Percentiles rank a stretch among this genome's conserved stretches.
phyloP scores from a whole-genome alignment of 2,888 invertebrate genomes.

The Ecliptopera silaceata region DNA sequence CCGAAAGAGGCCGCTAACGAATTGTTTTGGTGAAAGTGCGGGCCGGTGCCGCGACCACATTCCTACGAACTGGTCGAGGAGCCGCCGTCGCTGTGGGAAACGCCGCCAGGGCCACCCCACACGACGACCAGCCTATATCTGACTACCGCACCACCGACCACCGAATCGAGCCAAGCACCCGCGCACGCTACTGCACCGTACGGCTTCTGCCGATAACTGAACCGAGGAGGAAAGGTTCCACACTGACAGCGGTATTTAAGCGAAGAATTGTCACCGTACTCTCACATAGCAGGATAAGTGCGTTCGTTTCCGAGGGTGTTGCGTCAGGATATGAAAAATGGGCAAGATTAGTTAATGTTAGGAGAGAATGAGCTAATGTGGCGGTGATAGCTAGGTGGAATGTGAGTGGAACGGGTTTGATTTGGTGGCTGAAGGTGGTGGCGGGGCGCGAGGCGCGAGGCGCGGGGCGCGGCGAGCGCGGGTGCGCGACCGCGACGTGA shows the following conservation, averaged over 20 bases:
- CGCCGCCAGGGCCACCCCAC: slow-evolving; percentile 76
- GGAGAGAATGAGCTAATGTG: slow-evolving; percentile 53
- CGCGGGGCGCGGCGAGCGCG: slow-evolving; percentile 37
- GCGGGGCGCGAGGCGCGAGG: slow-evolving; percentile 36
- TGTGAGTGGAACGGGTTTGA: slow-evolving; percentile 54
- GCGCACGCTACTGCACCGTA: slow-evolving; percentile 11
- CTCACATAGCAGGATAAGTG: slow-evolving; percentile 28
- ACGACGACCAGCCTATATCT: slow-evolving; percentile 67
- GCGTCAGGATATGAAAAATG: slow-evolving; percentile 55
- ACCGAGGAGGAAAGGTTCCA: slow-evolving; percentile 24
- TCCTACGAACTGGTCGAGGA: slow-evolving; percentile 81
- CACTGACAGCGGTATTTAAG: slow-evolving; percentile 14
- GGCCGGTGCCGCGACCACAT: slow-evolving; percentile 81
- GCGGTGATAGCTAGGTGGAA: slow-evolving; percentile 52
- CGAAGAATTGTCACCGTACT: slow-evolving; percentile 23
- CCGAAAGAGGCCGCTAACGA: slow-evolving; percentile 82
- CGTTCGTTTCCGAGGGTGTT: slow-evolving; percentile 42
- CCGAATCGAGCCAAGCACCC: slow-evolving; percentile 22
- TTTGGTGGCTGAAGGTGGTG: slow-evolving; percentile 38
- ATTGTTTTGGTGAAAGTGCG: slow-evolving; percentile 84
- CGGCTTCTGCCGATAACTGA: slow-evolving; percentile 7
- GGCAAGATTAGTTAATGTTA: slow-evolving; percentile 57
- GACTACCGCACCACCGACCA: slow-evolving; percentile 51
- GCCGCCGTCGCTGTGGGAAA: slow-evolving; percentile 83
- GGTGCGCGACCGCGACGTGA: slow-evolving; percentile 65